Percentiles rank a stretch among this genome's conserved stretches.
These are phyloP conservation scores for Phyllostomus discolor DNA, from an alignment of 2,113 vertebrate genomes.

Conservation along the genomic window DNA sequence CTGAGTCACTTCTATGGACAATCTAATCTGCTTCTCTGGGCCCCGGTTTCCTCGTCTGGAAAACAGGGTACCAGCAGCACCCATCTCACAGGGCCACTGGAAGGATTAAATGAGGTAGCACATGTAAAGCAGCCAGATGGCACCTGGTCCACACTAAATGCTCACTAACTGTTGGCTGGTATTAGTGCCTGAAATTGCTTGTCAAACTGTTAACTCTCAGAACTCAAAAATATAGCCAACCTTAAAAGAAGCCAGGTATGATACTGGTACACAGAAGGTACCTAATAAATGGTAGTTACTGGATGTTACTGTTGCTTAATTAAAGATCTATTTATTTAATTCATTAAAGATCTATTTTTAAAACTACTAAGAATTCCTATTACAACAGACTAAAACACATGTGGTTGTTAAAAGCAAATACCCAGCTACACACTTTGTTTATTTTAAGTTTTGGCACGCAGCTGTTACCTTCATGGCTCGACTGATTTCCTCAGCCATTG, in stretches of 20 bases:
- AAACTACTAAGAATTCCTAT: background rate
- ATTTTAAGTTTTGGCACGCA: background rate
- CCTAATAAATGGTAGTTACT: background rate
- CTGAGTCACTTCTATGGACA: background rate
- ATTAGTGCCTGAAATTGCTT: background rate
- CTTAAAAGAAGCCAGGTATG: background rate
- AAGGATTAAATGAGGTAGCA: background rate
- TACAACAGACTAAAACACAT: background rate
- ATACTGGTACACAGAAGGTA: background rate
- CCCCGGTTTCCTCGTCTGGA: background rate
- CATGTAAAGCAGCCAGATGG: background rate
- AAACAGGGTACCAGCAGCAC: background rate
- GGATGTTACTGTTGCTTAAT: background rate
- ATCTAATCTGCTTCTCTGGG: background rate
- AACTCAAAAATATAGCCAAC: background rate
- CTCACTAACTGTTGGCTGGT: background rate
- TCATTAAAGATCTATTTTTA: background rate
- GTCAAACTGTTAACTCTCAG: background rate
- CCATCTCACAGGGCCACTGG: background rate
- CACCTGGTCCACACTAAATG: background rate
- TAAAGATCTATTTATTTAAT: background rate
- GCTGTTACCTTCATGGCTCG: constrained; percentile 87
- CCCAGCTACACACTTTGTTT: background rate
- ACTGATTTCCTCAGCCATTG: constrained; percentile 79
- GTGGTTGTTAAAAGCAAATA: background rate